Base-by-base conservation (phyloP, 1,140 invertebrate species). In the Chionoecetes opilio region DNA sequence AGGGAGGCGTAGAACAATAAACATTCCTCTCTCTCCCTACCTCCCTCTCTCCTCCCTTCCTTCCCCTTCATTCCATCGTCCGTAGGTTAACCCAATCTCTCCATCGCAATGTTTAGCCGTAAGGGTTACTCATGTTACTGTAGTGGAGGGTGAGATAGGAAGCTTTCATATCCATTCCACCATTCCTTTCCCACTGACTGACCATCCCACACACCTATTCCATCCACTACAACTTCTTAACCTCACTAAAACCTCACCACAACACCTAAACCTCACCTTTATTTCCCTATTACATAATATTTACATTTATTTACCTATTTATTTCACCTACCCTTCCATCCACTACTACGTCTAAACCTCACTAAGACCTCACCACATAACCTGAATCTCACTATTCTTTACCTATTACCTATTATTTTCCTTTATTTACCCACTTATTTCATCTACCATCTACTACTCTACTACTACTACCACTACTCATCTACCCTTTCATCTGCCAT, bases 111-210 rank as follows among this genome's bases (percentile, higher is more conserved):
- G 63, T 75, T 75, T n/a, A n/a, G 63, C 63, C 63, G 63, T 75
- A 75, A 75, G 63, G 63, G 63, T 75, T 75, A 75, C 63, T n/a
- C 63, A 75, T 75, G 63, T 75, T 75, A 75, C n/a, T 75, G 63
- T 75, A 75, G 63, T n/a, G 63, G 63, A n/a, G 63, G n/a, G 63
- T 75, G 63, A 75, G 63, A 75, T 75, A 8, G 63, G 63, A 75
- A 75, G 63, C 63, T 75, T n/a, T 75, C 63, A 26, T 75, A 26
- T n/a, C 21, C 63, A 17, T n/a, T 63, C 21, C 63, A 17, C 63
- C n/a, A 17, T 75, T 21, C 63, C 63, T 75, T n/a, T 75, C 63
- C 63, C 63, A n/a, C 63, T 8, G n/a, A 26, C 6, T 11, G n/a
- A 75, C 5, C 63, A n/a, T 75, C n/a, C 53, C 63, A 75, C n/a